These are phyloP conservation scores for Neodiprion virginianus DNA, from an alignment of 1,140 invertebrate species.

Conservation along the genomic window DNA sequence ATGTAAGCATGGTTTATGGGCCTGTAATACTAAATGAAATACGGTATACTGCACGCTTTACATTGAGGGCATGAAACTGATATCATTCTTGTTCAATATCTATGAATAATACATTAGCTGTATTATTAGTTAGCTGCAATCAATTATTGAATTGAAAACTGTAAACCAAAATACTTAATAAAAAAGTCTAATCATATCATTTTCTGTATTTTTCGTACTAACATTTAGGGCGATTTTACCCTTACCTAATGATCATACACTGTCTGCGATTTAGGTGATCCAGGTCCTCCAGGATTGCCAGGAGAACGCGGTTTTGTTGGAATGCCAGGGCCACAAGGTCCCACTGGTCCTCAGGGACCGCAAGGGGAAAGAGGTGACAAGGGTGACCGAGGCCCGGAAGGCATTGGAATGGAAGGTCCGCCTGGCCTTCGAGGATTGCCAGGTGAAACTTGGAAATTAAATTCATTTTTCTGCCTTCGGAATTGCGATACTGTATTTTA, in stretches of 20 bases:
- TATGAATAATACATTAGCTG: too few relatives aligned
- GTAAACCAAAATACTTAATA: too few relatives aligned
- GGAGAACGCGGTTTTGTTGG: slow-evolving; percentile 72
- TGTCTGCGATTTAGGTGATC: slow-evolving; percentile 54
- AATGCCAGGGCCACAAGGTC: slow-evolving; percentile 67
- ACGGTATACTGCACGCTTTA: too few relatives aligned
- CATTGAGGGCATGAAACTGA: too few relatives aligned
- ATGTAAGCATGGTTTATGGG: too few relatives aligned
- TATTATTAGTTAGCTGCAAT: too few relatives aligned
- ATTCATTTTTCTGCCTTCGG: not conserved
- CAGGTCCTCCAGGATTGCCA: slow-evolving; percentile 60
- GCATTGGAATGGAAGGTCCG: slow-evolving; percentile 73
- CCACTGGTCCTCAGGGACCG: slow-evolving; percentile 64
- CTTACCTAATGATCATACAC: not conserved
- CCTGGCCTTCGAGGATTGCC: slow-evolving; percentile 68
- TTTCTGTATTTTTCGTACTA: too few relatives aligned
- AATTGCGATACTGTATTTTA: not conserved
- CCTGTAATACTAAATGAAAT: too few relatives aligned
- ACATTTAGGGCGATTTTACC: not conserved
- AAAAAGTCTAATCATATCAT: too few relatives aligned
- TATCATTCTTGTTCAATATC: too few relatives aligned
- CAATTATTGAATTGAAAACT: too few relatives aligned
- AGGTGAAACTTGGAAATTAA: slow-evolving; percentile 57
- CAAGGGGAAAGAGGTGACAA: slow-evolving; percentile 74
- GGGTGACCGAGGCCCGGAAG: slow-evolving; percentile 74